These are phyloP conservation scores for Tragopan temminckii DNA, from an alignment of 2,797 vertebrate genomes.

Conservation along the genomic window DNA sequence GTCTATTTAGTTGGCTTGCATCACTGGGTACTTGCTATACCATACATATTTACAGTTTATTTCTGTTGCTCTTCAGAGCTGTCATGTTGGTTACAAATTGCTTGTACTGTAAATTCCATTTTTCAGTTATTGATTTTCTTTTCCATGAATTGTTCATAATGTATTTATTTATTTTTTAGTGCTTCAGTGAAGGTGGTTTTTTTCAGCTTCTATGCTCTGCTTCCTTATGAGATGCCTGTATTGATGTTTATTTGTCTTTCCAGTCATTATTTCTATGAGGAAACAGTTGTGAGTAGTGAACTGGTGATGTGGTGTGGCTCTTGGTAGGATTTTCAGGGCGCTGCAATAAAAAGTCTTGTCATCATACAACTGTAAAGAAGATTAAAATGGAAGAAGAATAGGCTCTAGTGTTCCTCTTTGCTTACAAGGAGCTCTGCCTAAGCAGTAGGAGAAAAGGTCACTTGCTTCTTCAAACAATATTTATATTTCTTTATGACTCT, in stretches of 20 bases:
- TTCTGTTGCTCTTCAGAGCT: not conserved
- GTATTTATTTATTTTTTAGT: constrained; percentile 19
- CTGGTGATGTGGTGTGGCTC: not conserved
- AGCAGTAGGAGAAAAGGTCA: not conserved
- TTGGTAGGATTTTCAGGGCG: constrained; percentile 32
- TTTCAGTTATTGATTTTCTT: constrained; percentile 34
- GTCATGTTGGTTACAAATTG: not conserved
- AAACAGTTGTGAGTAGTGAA: not conserved
- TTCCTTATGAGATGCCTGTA: constrained; percentile 25
- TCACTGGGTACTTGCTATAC: not conserved
- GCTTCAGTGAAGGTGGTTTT: not conserved
- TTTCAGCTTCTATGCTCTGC: not conserved
- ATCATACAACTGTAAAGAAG: not conserved
- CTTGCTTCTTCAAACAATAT: not conserved
- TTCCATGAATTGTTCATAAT: not conserved
- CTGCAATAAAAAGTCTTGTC: not conserved
- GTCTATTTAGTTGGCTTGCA: not conserved
- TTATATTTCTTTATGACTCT: not conserved
- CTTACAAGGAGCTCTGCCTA: not conserved
- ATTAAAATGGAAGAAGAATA: not conserved
- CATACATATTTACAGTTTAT: not conserved
- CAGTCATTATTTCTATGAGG: constrained; percentile 24
- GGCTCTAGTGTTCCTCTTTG: not conserved
- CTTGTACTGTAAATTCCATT: constrained; percentile 24
- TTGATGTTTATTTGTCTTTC: constrained; percentile 55